Conservation (phyloP, 2,797 vertebrate genomes). For the Todus mexicanus region DNA sequence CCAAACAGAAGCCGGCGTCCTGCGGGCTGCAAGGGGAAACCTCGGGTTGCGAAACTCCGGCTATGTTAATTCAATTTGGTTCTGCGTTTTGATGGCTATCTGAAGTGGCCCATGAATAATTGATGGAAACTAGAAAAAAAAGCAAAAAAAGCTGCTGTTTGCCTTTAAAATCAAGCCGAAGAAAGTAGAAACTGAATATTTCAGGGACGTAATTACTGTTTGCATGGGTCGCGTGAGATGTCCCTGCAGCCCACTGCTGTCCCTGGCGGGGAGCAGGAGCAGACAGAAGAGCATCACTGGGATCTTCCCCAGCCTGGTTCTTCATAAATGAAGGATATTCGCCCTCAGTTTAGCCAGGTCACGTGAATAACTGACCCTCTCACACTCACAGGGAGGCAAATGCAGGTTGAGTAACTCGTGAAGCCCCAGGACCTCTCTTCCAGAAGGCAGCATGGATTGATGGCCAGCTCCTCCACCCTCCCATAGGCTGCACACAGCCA, state of each 20-base stretch:
- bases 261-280: neutral
- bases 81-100: neutral
- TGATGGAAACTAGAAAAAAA: neutral
- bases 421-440: neutral
- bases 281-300: neutral
- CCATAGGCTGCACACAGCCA: neutral
- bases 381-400: neutral
- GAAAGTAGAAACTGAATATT: neutral
- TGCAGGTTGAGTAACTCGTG: neutral
- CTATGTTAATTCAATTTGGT: neutral
- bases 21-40: neutral
- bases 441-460: too few relatives aligned
- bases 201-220: neutral
- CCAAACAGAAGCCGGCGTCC: conserved; percentile 7
- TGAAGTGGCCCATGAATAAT: neutral
- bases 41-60: neutral
- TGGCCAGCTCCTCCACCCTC: neutral
- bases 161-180: neutral
- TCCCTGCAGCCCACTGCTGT: neutral
- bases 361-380: neutral
- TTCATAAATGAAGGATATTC: too few relatives aligned
- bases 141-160: neutral
- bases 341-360: too few relatives aligned
- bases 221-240: accelerated
- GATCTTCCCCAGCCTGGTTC: neutral